Base-by-base conservation (phyloP, 2,888 invertebrate species). In the Cryptops parisi region DNA sequence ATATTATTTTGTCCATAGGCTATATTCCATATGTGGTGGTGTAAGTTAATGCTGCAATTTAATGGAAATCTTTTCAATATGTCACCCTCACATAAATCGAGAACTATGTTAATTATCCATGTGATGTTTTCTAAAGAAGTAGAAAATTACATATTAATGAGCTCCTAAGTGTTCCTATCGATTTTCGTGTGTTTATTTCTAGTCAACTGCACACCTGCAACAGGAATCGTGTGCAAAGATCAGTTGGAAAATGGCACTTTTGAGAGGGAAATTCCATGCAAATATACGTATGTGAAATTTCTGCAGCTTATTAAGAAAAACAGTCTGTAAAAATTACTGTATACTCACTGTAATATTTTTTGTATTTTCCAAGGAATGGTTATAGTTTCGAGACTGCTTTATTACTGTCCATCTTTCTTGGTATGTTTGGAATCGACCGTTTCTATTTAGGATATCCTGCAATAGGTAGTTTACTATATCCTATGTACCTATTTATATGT, bases 371-470 rank as follows among this genome's bases (percentile, higher is more conserved):
- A 71, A 93, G 91, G 54, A 96, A 94, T 77, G 94, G 93, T 21
- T 90, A 93, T 67, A 84, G 85, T 2, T 82, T 91, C 66, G 91
- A 94, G 67, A 87, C 88, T 52, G 84, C 97, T 0, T 72, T 98
- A 44, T 71, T 97, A 33, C 74, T 98, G 3, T 97, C 97, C 0
- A 85, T 98, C 48, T 98, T 98, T 68, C 74, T 97, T 54, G 98
- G 98, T 25, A 93, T 96, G 88, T 90, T 98, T 73, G 98, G 98
- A 19, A 77, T 89, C 23, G 98, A 98, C 68, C 76, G 98, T 56
- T 96, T 98, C 71, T 98, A 98, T 67, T 75, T 98, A n/a, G 98
- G 98, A 25, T 97, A 97, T 69, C 93, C 91, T 51, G 96, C 91
- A 1, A 79, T 97, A 60, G 97, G 73, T 70, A 56, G 60, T 6